Percentiles rank a stretch among this genome's conserved stretches.
Evolutionary conservation across 2,797 vertebrate genomes (phyloP).

Genomic region (Poeciliopsis gracilis): DNA sequence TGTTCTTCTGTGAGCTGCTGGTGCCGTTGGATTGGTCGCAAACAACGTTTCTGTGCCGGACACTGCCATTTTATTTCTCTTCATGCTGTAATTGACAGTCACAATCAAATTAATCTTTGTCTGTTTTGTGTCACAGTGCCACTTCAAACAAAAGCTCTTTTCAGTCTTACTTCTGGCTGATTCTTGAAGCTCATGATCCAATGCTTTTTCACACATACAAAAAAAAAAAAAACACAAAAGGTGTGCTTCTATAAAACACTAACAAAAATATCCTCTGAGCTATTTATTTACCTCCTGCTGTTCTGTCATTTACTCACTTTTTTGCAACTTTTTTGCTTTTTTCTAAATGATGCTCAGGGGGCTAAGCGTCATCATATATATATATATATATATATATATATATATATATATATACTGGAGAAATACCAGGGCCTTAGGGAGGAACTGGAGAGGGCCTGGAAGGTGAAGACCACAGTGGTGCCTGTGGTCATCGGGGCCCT

Average conservation of each 20-base stretch:
- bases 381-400: too few relatives aligned
- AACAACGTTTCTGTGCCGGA: constrained; percentile 35
- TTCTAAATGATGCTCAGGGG: not conserved
- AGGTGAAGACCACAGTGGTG: too few relatives aligned
- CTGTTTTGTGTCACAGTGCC: not conserved
- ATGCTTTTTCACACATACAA: not conserved
- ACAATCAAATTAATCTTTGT: not conserved
- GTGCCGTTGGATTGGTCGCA: constrained; percentile 28
- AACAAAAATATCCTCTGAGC: not conserved
- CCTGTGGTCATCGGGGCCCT: too few relatives aligned
- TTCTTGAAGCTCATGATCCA: not conserved
- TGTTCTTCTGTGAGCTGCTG: constrained; percentile 39
- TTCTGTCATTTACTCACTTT: constrained; percentile 1
- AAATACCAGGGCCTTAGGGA: too few relatives aligned
- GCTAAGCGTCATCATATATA: not conserved
- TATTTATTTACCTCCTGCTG: not conserved
- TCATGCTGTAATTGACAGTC: constrained; percentile 9
- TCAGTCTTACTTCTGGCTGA: constrained; percentile 10
- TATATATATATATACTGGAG: too few relatives aligned
- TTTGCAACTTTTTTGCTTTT: not conserved
- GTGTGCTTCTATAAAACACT: not conserved
- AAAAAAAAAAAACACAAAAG: not conserved
- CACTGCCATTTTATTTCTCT: constrained; percentile 25
- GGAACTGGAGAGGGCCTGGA: too few relatives aligned
- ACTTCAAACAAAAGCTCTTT: constrained; percentile 7